Evolutionary conservation across 2,113 vertebrate genomes (phyloP).

Genomic region (Plotosus lineatus): DNA sequence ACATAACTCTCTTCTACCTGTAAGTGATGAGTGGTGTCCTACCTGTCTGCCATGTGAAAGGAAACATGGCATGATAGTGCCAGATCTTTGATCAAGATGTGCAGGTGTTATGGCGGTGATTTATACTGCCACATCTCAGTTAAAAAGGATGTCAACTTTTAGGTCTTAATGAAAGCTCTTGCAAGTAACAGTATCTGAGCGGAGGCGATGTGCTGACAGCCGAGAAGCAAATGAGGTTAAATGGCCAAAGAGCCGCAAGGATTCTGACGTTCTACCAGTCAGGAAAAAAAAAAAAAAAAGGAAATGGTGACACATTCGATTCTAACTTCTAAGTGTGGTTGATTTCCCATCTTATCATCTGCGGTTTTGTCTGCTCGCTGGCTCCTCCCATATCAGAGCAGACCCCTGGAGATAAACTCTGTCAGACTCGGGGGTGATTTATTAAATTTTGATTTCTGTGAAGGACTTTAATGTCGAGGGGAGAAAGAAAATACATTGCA

Average conservation of each 20-base stretch:
- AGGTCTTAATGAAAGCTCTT: slow-evolving; percentile 79
- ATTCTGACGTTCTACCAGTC: slow-evolving; percentile 42
- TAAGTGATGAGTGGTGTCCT: slow-evolving; percentile 72
- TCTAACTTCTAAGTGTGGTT: slow-evolving; percentile 79
- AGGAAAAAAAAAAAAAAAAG: background rate
- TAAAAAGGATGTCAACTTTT: slow-evolving; percentile 87
- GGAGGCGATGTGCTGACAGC: slow-evolving; percentile 73
- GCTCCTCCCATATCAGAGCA: slow-evolving; percentile 72
- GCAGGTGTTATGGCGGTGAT: slow-evolving; percentile 71
- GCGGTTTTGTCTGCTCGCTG: slow-evolving; percentile 76
- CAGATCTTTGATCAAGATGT: slow-evolving; percentile 77
- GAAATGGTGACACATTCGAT: slow-evolving; percentile 66
- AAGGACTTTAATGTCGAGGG: slow-evolving; percentile 80
- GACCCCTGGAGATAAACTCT: slow-evolving; percentile 85
- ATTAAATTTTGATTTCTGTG: slow-evolving; percentile 85
- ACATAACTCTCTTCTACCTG: slow-evolving; percentile 73
- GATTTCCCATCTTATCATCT: slow-evolving; percentile 80
- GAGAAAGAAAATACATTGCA: slow-evolving; percentile 72
- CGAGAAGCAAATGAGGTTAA: slow-evolving; percentile 79
- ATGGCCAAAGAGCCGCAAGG: slow-evolving; percentile 72
- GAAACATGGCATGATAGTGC: slow-evolving; percentile 72
- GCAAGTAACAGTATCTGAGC: slow-evolving; percentile 63
- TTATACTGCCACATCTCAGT: slow-evolving; percentile 77
- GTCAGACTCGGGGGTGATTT: slow-evolving; percentile 83
- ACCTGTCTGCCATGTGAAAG: slow-evolving; percentile 71